phyloP scores from a whole-genome alignment of 2,888 invertebrate species.

The Drosophila phalerata region DNA sequence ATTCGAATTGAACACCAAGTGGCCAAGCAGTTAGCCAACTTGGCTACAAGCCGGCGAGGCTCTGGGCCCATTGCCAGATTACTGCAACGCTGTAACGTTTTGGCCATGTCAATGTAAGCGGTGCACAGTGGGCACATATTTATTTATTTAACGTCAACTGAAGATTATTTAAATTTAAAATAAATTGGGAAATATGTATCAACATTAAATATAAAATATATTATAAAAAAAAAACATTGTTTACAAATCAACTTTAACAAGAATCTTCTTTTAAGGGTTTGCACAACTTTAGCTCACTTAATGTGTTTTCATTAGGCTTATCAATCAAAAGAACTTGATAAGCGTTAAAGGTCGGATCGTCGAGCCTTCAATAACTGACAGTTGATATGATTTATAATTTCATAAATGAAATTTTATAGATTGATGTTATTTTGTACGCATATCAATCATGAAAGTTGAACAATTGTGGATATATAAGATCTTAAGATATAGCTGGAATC shows the following conservation, averaged over 20 bases:
- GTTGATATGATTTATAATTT: conserved; percentile 6
- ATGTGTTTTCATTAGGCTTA: neutral
- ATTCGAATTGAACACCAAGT: conserved; percentile 60
- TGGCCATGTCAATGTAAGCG: conserved; percentile 22
- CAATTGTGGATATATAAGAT: neutral
- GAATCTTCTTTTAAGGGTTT: neutral
- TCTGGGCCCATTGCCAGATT: conserved; percentile 37
- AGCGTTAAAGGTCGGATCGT: conserved; percentile 3
- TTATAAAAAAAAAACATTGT: neutral
- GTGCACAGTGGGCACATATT: conserved; percentile 30
- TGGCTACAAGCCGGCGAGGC: conserved; percentile 27
- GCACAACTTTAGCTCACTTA: neutral
- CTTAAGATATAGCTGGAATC: neutral
- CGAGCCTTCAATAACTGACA: conserved; percentile 5
- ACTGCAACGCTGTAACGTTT: conserved; percentile 39
- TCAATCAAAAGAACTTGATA: conserved; percentile 8
- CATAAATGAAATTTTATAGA: too few species aligned
- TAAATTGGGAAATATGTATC: too few species aligned
- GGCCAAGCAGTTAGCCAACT: conserved; percentile 34
- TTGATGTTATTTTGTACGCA: too few species aligned
- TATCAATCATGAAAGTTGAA: too few species aligned
- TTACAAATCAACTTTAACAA: neutral
- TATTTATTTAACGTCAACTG: neutral
- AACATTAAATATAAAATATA: too few species aligned
- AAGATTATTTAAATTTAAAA: too few species aligned